Base-by-base conservation (phyloP, 2,797 vertebrate species). In the Threskiornis aethiopicus region DNA sequence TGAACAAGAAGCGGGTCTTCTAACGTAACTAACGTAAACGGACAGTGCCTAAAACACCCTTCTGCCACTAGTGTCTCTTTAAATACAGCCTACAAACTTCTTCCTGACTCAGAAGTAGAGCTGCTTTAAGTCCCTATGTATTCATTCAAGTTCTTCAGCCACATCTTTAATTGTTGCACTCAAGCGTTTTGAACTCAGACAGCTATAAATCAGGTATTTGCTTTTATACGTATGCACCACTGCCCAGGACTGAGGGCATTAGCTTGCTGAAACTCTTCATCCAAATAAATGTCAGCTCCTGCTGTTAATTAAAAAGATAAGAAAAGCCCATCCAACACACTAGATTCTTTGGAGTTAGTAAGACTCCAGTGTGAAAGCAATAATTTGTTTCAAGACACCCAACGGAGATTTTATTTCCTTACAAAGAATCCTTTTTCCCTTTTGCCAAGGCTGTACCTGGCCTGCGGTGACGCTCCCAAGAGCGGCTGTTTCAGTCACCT, bases 221-320 rank as follows among this genome's bases (percentile, higher is more conserved):
- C 33, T 70, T 77, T 61, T 70, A 15, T 14, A 33, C 0, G 0
- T 6, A 35, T 4, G 8, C 5, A 49, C 16, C 3, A 5, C 47
- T 78, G 51, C 35, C 22, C n/a, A 14, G 55, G 29, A 18, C 44
- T 29, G 29, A 54, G 12, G 51, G 25, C 35, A 78, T 61, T 35
- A 6, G 1, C 18, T 71, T 0, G 0, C 39, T 44, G 39, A 49
- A 90, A 65, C 28, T 75, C 70, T 33, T 64, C 37, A 75, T 44
- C 16, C 54, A 67, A 78, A 67, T 16, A 76, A 62, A 61, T 9
- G 13, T n/a, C 51, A 69, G 51, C 8, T 90, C 28, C 67, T 29
- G 14, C 31, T 29, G 12, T 39, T n/a, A 71, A 51, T 64, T 55
- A 2, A 29, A 77, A 80, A 37, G 16, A 9, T 5, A 25, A 18